These are phyloP conservation scores for Penaeus monodon DNA, from an alignment of 2,888 invertebrate genomes.

Conservation along the genomic window DNA sequence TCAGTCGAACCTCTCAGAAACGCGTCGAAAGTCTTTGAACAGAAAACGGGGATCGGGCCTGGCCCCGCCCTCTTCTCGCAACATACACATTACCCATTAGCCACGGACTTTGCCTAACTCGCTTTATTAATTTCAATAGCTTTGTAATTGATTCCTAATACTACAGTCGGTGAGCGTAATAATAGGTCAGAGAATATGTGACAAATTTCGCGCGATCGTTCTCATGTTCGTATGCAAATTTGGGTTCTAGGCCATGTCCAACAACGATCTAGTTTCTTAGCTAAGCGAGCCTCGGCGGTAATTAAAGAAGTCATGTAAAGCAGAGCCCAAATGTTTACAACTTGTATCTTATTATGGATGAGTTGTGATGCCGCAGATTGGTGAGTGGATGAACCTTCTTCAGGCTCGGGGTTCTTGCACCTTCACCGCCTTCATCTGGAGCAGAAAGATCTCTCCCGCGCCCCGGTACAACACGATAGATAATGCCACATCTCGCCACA, in stretches of 20 bases:
- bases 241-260: background rate
- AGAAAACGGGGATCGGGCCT: constrained; percentile 6
- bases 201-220: constrained; percentile 47
- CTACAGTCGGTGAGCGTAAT: constrained; percentile 45
- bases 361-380: too few relatives aligned
- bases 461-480: too few relatives aligned
- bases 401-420: too few relatives aligned
- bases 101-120: constrained; percentile 40
- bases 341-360: too few relatives aligned
- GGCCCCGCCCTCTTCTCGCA: constrained; percentile 6
- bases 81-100: constrained; percentile 49
- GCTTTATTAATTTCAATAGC: constrained; percentile 57
- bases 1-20: constrained; percentile 10
- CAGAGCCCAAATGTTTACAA: too few relatives aligned
- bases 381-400: too few relatives aligned
- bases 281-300: background rate
- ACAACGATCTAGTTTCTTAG: background rate
- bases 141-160: constrained; percentile 54
- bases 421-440: too few relatives aligned
- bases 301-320: constrained; percentile 12
- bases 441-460: too few relatives aligned
- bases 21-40: constrained; percentile 2
- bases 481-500: too few relatives aligned
- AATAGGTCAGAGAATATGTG: constrained; percentile 41
- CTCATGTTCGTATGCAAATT: constrained; percentile 43